phyloP scores from a whole-genome alignment of 92 coral and sea anemone genomes.

The Porites evermanni region DNA sequence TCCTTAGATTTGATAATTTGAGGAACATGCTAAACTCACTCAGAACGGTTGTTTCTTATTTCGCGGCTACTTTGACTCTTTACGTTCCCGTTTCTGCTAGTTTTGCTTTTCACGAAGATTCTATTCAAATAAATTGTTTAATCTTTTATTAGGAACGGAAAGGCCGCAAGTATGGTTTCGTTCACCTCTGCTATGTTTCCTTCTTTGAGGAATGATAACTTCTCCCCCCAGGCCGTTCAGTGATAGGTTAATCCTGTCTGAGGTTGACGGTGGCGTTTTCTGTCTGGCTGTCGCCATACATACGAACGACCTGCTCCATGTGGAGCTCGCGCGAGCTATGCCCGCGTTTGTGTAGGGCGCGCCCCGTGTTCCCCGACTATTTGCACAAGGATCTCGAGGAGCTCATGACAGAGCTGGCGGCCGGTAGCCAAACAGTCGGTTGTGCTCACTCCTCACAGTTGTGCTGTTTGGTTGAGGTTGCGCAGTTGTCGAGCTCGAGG shows the following conservation, averaged over 20 bases:
- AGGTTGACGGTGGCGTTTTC: conserved; percentile 6
- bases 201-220: background rate
- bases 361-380: background rate
- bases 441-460: conserved; percentile 39
- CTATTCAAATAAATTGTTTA: too few relatives aligned
- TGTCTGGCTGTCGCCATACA: background rate
- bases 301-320: too few relatives aligned
- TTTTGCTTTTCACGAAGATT: too few relatives aligned
- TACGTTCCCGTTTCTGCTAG: too few relatives aligned
- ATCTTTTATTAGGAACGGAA: background rate
- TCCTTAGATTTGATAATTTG: too few relatives aligned
- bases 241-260: conserved; percentile 1
- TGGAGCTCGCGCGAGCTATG: too few relatives aligned
- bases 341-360: too few relatives aligned
- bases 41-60: too few relatives aligned
- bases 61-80: too few relatives aligned
- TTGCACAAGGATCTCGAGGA: background rate
- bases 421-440: conserved; percentile 47
- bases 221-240: background rate
- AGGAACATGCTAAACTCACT: too few relatives aligned
- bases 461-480: conserved; percentile 12
- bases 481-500: background rate
- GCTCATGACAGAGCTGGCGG: conserved; percentile 34
- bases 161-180: conserved; percentile 9
- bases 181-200: background rate